Evolutionary conservation across 2,888 invertebrate species (phyloP), one percentile per base, ranked within the genome.

Genomic region (Dermolepida albohirtum): DNA sequence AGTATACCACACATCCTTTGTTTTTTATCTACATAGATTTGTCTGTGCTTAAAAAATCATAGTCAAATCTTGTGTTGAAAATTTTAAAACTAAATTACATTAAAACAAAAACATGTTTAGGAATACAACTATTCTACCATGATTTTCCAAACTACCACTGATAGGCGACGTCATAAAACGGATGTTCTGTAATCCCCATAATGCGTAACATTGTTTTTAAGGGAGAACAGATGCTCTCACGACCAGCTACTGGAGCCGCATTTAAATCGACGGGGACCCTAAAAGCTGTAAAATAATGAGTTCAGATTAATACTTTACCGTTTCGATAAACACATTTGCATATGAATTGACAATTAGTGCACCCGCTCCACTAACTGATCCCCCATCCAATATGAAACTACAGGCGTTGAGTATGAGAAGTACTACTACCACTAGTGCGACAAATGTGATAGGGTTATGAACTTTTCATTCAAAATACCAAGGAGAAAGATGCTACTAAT

Each of bases 271-370:
- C 59, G 77, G 78, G 76, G 78, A 78, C 78, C 78, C 80, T 79
- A 80, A 82, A 81, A 80, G 80, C 81, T 81, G 81, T 81, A 79
- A 81, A 82, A 82, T 82, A 82, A 82, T 82, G 80, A 80, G 78
- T 79, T 76, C 79, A 80, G 81, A 82, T 82, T 82, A 82, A 78
- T 80, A 80, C 80, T 80, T 80, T 80, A 78, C 79, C 80, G 76
- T 79, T 73, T 78, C 79, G 79, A 80, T 81, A 80, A 79, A 75
- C 80, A 77, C 76, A 83, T 83, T 82, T 83, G 80, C 83, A 83
- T 83, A 81, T 83, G 80, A 83, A 83, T 83, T 80, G 79, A 82
- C 82, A 83, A 83, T 83, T 83, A 83, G 80, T 76, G 77, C 80
- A 80, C 79, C 79, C 81, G 75, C 73, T 75, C 71, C 62, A 73